A percentile compares a stretch with the other conserved stretches of the same genome.
These are phyloP conservation scores for Horisme vitalbata DNA, from an alignment of 2,888 invertebrate genomes.

Conservation along the genomic window DNA sequence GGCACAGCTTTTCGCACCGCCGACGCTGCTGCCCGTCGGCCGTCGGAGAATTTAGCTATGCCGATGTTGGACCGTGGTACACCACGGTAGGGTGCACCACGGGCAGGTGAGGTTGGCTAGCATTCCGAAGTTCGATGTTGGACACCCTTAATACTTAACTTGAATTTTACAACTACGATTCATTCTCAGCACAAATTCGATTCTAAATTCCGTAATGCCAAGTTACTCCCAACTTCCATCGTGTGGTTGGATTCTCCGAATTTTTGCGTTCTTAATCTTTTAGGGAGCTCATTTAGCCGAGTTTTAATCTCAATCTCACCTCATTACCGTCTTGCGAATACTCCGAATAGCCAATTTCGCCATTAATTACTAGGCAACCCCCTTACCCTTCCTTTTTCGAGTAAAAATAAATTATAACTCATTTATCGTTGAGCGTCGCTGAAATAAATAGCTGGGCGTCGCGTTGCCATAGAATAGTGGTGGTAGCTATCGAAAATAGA, in stretches of 20 bases:
- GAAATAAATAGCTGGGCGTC: slow-evolving; percentile 39
- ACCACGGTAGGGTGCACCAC: too few relatives aligned
- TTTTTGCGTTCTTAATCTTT: slow-evolving; percentile 65
- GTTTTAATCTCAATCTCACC: slow-evolving; percentile 81
- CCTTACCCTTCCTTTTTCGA: slow-evolving; percentile 75
- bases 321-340: slow-evolving; percentile 79
- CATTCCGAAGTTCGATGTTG: too few relatives aligned
- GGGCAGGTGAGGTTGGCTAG: too few relatives aligned
- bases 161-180: too few relatives aligned
- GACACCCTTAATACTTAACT: too few relatives aligned
- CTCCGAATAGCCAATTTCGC: slow-evolving; percentile 80
- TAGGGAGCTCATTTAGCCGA: slow-evolving; percentile 71
- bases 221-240: slow-evolving; percentile 49
- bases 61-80: too few relatives aligned
- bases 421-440: slow-evolving; percentile 63
- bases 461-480: slow-evolving; percentile 13
- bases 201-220: too few relatives aligned
- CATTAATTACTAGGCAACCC: slow-evolving; percentile 75
- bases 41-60: too few relatives aligned
- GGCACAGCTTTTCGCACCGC: too few relatives aligned
- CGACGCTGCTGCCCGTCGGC: too few relatives aligned
- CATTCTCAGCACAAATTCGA: too few relatives aligned
- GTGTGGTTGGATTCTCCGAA: slow-evolving; percentile 48
- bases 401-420: slow-evolving; percentile 82
- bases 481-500: too few relatives aligned